Conservation (phyloP, 1,140 invertebrate species). For the Heliconius hermathena region DNA sequence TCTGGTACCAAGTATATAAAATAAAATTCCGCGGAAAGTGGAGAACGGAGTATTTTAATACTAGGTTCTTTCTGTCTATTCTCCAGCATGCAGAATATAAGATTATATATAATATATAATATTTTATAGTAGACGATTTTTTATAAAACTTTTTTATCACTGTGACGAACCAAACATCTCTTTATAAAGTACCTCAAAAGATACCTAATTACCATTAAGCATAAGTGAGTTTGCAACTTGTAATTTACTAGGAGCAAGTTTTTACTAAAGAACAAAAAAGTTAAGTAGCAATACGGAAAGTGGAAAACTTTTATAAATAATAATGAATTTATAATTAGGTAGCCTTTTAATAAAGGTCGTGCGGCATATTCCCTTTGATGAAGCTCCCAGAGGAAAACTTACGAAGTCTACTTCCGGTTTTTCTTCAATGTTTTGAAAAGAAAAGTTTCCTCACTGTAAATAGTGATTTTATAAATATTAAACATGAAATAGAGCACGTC, state of each 20-base stretch:
- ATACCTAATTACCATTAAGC: neutral
- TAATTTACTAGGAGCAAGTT: slow-evolving; percentile 40
- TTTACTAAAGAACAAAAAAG: slow-evolving; percentile 37
- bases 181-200: neutral
- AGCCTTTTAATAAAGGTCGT: slow-evolving; percentile 40
- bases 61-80: too few species aligned
- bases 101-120: too few species aligned
- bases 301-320: slow-evolving; percentile 44
- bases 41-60: too few species aligned
- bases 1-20: too few species aligned
- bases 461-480: neutral
- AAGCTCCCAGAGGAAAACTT: slow-evolving; percentile 36
- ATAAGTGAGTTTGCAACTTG: slow-evolving; percentile 27
- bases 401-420: slow-evolving; percentile 24
- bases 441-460: neutral
- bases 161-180: neutral
- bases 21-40: too few species aligned
- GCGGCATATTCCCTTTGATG: slow-evolving; percentile 40
- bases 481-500: neutral
- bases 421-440: slow-evolving; percentile 21
- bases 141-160: neutral
- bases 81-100: too few species aligned
- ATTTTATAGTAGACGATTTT: neutral
- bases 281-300: slow-evolving; percentile 40
- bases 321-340: slow-evolving; percentile 48